phyloP scores from a whole-genome alignment of 2,113 vertebrate species.

The Bubo scandiacus region DNA sequence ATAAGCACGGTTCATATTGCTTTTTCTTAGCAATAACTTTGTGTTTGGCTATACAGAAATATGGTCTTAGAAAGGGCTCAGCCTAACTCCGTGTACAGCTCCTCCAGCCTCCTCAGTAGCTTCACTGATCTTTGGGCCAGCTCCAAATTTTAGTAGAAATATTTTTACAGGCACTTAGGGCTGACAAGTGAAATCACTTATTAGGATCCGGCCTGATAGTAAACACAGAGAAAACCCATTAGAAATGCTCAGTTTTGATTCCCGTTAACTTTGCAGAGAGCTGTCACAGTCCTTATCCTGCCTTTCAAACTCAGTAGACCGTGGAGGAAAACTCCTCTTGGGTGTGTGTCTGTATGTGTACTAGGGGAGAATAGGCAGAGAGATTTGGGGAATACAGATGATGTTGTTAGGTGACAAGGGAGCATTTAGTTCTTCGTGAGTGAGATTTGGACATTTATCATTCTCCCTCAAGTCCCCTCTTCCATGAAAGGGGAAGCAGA shows the following conservation, averaged over 20 bases:
- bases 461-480: accelerated
- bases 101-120: neutral
- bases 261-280: neutral
- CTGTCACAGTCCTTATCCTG: neutral
- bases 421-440: neutral
- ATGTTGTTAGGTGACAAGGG: neutral
- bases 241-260: neutral
- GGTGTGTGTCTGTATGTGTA: neutral
- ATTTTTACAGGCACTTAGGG: neutral
- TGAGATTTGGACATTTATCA: neutral
- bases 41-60: neutral
- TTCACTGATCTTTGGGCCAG: neutral
- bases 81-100: accelerated
- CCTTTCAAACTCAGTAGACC: neutral
- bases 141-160: neutral
- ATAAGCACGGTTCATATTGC: accelerated
- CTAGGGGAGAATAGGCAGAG: neutral
- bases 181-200: neutral
- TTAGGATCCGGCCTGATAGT: neutral
- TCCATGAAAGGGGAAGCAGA: neutral
- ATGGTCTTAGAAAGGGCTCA: neutral
- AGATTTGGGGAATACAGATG: neutral
- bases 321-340: neutral
- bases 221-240: neutral
- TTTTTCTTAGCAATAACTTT: neutral